Evolutionary conservation across 2,797 vertebrate species (phyloP).

Genomic region (Bovichtus variegatus): DNA sequence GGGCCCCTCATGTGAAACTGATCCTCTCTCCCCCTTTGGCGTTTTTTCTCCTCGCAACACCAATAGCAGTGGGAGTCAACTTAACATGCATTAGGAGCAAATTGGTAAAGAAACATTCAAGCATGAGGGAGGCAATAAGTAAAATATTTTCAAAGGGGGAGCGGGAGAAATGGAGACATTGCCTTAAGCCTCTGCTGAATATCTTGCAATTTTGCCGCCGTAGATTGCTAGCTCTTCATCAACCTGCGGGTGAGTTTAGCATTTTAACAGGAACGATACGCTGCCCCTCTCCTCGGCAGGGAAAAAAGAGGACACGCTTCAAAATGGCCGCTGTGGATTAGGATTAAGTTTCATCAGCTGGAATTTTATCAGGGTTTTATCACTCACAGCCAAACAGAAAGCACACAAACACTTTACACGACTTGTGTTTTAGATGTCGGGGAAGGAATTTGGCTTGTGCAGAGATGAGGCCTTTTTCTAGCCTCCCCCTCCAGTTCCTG

Average conservation of each 20-base stretch:
- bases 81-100: constrained; percentile 81
- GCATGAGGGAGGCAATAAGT: constrained; percentile 70
- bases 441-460: constrained; percentile 53
- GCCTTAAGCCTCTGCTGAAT: constrained; percentile 58
- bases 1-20: constrained; percentile 86
- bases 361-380: background rate
- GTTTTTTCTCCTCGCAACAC: constrained; percentile 69
- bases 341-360: constrained; percentile 7
- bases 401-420: background rate
- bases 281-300: background rate
- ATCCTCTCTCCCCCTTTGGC: constrained; percentile 77
- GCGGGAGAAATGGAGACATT: constrained; percentile 62
- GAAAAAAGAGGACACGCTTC: background rate
- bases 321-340: constrained; percentile 17
- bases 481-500: constrained; percentile 67
- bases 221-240: constrained; percentile 11
- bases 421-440: constrained; percentile 28
- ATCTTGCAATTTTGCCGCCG: constrained; percentile 29
- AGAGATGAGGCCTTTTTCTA: constrained; percentile 69
- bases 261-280: background rate
- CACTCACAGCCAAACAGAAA: background rate
- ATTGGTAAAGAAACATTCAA: constrained; percentile 84
- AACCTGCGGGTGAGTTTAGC: background rate
- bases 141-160: constrained; percentile 76
- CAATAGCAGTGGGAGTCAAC: constrained; percentile 79